Conservation (phyloP, 2,797 vertebrate genomes). For the Xenentodon cancila region DNA sequence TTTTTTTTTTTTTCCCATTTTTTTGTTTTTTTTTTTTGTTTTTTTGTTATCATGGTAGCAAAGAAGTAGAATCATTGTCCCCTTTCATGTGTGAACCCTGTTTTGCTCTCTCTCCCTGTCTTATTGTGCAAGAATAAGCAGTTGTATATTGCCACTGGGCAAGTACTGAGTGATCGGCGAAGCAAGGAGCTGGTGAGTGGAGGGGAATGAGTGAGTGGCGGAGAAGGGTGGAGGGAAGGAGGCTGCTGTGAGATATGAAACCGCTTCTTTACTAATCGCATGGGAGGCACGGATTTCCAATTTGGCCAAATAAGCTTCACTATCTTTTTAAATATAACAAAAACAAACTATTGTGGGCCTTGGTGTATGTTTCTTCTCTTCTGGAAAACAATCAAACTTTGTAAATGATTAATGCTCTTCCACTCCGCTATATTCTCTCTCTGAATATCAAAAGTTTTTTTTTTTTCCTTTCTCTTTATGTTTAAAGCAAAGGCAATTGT, state of each 20-base stretch:
- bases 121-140: constrained; percentile 90
- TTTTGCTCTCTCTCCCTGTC: constrained; percentile 78
- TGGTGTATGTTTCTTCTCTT: constrained; percentile 78
- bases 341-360: constrained; percentile 80
- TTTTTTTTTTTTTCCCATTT: too few relatives aligned
- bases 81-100: constrained; percentile 80
- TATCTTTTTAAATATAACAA: constrained; percentile 80
- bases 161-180: constrained; percentile 88
- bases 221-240: constrained; percentile 61
- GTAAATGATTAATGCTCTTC: constrained; percentile 83
- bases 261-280: constrained; percentile 77
- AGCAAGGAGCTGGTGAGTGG: constrained; percentile 90
- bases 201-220: constrained; percentile 66
- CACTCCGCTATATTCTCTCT: constrained; percentile 79
- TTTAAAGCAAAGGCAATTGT: constrained; percentile 81
- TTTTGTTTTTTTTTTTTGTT: constrained; percentile 66
- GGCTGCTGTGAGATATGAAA: constrained; percentile 76
- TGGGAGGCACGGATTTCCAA: constrained; percentile 78
- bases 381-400: constrained; percentile 86
- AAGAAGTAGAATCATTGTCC: constrained; percentile 73
- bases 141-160: constrained; percentile 93
- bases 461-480: constrained; percentile 59
- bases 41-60: constrained; percentile 61
- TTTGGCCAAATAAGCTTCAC: constrained; percentile 78
- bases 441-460: constrained; percentile 79